Evolutionary conservation across 2,113 vertebrate species (phyloP), one percentile per base, ranked within the genome.

Genomic region (Alligator mississippiensis): DNA sequence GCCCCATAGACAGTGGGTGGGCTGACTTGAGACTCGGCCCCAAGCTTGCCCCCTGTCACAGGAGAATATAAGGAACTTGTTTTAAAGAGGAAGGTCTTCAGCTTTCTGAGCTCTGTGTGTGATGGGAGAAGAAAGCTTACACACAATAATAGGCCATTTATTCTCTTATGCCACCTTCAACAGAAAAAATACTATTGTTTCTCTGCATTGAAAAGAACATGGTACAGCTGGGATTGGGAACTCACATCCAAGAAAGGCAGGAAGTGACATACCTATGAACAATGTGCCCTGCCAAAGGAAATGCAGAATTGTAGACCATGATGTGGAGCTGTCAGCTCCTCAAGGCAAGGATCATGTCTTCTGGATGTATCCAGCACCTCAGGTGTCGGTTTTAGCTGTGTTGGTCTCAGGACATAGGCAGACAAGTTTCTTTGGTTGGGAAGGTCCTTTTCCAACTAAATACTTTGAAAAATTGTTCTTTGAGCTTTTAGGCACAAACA

Each of bases 161-260:
- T 83, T 76, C n/a, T 57, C 64, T 80, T n/a, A 72, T 85, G 34
- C 62, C 12, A 80, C 77, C 47, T 80, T 81, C 59, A 75, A 13
- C 18, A 68, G 77, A 54, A 28, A 84, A 61, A 1, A 19, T 70
- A 47, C 28, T 58, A 22, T 11, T 17, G 80, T 75, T 93, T 6
- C 10, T 85, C 55, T 90, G 82, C 55, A 22, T 58, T 17, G 4
- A 38, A 25, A 25, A 9, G 81, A 21, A n/a, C 84, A 87, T 17
- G 17, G 11, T 58, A 5, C 25, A 58, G 34, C 19, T 7, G 30
- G 34, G 2, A 5, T 2, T 70, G 28, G 84, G 16, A 87, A 87
- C 80, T 59, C 34, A 62, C 2, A 1, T 16, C 2, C 2, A 17
- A 1, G 1, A 16, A 30, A 0, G 1, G 9, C 25, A 82, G 18